Evolutionary conservation across 2,888 invertebrate genomes (phyloP), one percentile per base, ranked within the genome.

Genomic region (Microctonus hyperodae): DNA sequence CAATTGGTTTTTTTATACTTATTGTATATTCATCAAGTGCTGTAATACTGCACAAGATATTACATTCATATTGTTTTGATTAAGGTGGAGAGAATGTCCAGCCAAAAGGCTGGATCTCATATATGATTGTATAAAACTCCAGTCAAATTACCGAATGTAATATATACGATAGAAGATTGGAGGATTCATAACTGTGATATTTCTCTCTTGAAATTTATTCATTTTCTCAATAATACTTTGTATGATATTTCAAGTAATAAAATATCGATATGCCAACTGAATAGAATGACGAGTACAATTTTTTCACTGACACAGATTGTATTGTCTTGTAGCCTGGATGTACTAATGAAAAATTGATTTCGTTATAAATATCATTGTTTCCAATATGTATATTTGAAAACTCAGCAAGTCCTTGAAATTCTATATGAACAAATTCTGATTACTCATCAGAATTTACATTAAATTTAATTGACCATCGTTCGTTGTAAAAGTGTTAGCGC

Each of bases 381-480:
- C 79, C 82, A 22, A 85, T 75, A 25, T 70, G 69, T 13, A 86
- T 63, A 40, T 73, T 72, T 0, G 85, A 84, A 64, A 79, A 69
- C 70, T 85, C 85, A 1, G 83, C 79, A 64, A 79, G 83, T 48
- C 84, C 86, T 62, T 81, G 82, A 35, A 87, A 76, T 67, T 80
- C 81, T 44, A 87, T 76, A 7, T 76, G 76, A 23, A 77, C 70
- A n/a, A 37, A n/a, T n/a, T n/a, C n/a, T n/a, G 37, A 37, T 40
- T 76, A 78, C 56, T 81, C 77, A 13, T 81, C 76, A 3, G 72
- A 65, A 64, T 79, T 78, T 2, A 83, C 85, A 69, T 87, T 86
- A 55, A 86, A 76, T 64, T 82, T 78, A 25, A 86, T 63, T 1
- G 77, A 73, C 87, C 87, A 87, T 50, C 81, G 77, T 75, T 87